Evolutionary conservation across 2,888 invertebrate genomes (phyloP), one percentile per base, ranked within the genome.

Genomic region (Lochmaea crataegi): DNA sequence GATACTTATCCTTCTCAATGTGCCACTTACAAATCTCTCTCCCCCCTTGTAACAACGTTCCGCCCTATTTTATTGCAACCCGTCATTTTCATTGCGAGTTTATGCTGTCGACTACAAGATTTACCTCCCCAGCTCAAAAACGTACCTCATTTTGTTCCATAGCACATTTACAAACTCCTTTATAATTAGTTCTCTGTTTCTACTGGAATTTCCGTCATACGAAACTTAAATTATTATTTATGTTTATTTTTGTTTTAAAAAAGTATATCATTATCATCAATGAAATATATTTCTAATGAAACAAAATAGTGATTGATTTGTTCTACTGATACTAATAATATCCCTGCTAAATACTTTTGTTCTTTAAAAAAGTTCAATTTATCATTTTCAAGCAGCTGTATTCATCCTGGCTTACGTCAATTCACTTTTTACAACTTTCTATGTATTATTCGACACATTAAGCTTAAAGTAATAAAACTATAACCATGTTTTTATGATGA

Each of bases 81-180:
- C 63, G 75, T 74, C 71, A 76, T 77, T 77, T 77, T 75, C 75
- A 77, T 77, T 77, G 77, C 77, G 68, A 77, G 72, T 77, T 75
- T 75, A 74, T 75, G 74, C 75, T 75, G 71, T 70, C 71, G 68
- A 74, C 77, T 75, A 74, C 74, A 74, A 77, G 77, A 77, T 77
- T 74, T 77, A 75, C 76, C 70, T 75, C 63, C 70, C 65, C 18
- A 45, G 72, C 72, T 76, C 56, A 65, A 68, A 70, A 74, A 69
- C 70, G 68, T 69, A 74, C 67, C 72, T 74, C 74, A 74, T 72
- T 53, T 76, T 76, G 72, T 74, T 76, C 64, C 64, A 60, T 68
- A 42, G 61, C 66, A 57, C 70, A 71, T 76, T 72, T 70, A 74
- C 72, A 69, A 70, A 70, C 76, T 76, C 51, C 70, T 58, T 74